Percentiles rank a stretch among this genome's conserved stretches.
These are phyloP conservation scores for Leptinotarsa defecta DNA, from an alignment of 1,140 invertebrate species.

Conservation along the genomic window DNA sequence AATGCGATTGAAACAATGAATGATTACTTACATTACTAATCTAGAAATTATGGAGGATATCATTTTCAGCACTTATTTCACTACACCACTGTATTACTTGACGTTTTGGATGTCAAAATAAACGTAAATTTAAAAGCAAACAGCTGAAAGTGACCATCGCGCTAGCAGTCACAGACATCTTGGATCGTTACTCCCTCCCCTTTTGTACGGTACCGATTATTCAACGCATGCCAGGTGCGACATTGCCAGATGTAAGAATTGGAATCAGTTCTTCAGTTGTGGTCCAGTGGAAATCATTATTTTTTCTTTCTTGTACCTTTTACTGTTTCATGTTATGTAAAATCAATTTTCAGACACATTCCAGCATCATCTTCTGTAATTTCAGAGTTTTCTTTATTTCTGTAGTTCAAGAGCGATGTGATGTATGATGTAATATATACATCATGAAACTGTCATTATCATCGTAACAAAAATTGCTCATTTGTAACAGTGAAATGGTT, in stretches of 20 bases:
- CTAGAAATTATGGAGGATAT: conserved; percentile 43
- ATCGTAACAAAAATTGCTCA: too few relatives aligned
- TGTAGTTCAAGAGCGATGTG: too few relatives aligned
- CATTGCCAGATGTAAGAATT: not conserved
- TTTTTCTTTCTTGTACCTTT: too few relatives aligned
- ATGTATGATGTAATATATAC: too few relatives aligned
- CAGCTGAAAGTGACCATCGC: conserved; percentile 19
- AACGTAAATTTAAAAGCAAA: conserved; percentile 31
- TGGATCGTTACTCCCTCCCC: conserved; percentile 6
- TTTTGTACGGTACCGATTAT: not conserved
- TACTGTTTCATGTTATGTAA: too few relatives aligned
- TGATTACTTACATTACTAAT: conserved; percentile 45
- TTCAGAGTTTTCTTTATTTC: too few relatives aligned
- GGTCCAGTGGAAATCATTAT: too few relatives aligned
- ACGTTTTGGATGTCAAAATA: conserved; percentile 30
- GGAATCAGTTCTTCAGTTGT: too few relatives aligned
- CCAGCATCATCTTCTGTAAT: too few relatives aligned
- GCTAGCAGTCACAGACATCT: conserved; percentile 33
- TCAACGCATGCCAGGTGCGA: not conserved
- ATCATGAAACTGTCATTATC: too few relatives aligned
- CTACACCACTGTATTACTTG: conserved; percentile 6
- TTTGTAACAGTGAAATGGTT: too few relatives aligned
- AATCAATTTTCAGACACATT: too few relatives aligned
- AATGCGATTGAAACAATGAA: not conserved
- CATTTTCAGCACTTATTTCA: conserved; percentile 30